These are phyloP conservation scores for Elaeidobius kamerunicus DNA, from an alignment of 2,888 invertebrate species.

Conservation along the genomic window DNA sequence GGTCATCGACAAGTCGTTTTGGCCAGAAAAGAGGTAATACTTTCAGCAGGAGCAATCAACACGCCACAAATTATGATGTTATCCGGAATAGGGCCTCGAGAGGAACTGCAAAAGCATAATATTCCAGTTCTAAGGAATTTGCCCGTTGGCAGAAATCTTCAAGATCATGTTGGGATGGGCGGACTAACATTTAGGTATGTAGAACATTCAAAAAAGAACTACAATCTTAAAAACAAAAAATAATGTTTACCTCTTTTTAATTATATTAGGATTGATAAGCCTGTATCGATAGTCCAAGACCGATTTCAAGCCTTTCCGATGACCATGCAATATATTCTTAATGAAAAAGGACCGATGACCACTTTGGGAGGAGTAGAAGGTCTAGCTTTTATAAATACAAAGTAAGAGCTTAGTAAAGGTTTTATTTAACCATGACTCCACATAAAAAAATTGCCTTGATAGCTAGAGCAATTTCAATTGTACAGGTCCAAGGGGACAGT, in stretches of 20 bases:
- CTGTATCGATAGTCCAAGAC: conserved; percentile 74
- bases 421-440: too few relatives aligned
- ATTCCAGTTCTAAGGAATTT: conserved; percentile 74
- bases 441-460: too few relatives aligned
- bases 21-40: conserved; percentile 79
- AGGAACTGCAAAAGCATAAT: conserved; percentile 66
- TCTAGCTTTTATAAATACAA: conserved; percentile 80
- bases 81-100: conserved; percentile 65
- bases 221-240: conserved; percentile 1
- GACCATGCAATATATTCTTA: conserved; percentile 75
- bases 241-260: not conserved
- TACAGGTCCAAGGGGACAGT: too few relatives aligned
- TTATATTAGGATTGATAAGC: conserved; percentile 62
- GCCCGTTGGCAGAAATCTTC: conserved; percentile 76
- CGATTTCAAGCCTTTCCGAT: conserved; percentile 68
- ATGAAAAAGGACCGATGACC: conserved; percentile 82
- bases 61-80: conserved; percentile 90
- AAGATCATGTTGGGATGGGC: conserved; percentile 86
- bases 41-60: conserved; percentile 89
- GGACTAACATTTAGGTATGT: conserved; percentile 69
- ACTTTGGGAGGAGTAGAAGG: conserved; percentile 86
- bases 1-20: conserved; percentile 63
- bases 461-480: too few relatives aligned
- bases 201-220: not conserved
- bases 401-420: conserved; percentile 13